Conservation (phyloP, 2,113 vertebrate species). For the Vidua macroura region DNA sequence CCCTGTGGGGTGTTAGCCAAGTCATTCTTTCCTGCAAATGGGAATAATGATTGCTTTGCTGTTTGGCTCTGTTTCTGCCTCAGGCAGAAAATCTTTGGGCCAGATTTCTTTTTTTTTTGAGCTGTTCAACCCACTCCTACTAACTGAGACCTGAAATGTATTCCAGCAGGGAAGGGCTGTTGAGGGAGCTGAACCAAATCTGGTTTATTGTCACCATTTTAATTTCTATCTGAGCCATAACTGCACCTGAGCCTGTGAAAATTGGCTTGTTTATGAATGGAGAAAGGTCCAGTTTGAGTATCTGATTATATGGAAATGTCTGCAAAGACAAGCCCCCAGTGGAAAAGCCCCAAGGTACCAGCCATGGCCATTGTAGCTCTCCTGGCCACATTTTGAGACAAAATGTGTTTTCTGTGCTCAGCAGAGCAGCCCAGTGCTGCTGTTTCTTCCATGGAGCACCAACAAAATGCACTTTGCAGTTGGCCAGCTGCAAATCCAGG, state of each 20-base stretch:
- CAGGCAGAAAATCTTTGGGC: not conserved
- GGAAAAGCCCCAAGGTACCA: not conserved
- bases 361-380: fast-evolving
- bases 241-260: not conserved
- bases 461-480: not conserved
- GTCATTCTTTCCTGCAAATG: not conserved
- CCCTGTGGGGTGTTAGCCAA: not conserved
- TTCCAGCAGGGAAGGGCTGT: not conserved
- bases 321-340: not conserved
- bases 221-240: not conserved
- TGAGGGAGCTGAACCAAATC: not conserved
- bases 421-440: not conserved
- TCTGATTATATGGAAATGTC: not conserved
- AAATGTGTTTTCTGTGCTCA: not conserved
- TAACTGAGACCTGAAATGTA: not conserved
- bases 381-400: not conserved
- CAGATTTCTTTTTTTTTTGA: not conserved
- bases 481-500: not conserved
- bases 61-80: not conserved
- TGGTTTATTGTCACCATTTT: not conserved
- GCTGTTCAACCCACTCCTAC: not conserved
- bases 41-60: not conserved
- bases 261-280: not conserved
- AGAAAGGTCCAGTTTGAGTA: not conserved
- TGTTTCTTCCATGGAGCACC: not conserved